Evolutionary conservation across 2,888 invertebrate genomes (phyloP).

Genomic region (Campoletis raptor): DNA sequence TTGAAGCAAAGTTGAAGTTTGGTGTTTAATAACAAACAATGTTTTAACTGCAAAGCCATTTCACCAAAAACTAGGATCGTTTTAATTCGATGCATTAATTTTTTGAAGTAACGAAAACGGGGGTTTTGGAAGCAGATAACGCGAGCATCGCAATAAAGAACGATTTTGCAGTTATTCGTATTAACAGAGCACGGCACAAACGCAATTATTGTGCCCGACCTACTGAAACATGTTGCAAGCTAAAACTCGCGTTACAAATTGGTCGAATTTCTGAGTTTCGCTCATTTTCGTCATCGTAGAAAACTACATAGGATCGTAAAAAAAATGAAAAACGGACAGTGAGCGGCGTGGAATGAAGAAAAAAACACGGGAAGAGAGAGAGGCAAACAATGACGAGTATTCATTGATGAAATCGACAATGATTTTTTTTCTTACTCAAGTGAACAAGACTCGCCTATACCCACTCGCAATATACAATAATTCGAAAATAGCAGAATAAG

Average conservation of each 20-base stretch:
- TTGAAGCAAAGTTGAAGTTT: not conserved
- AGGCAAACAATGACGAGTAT: not conserved
- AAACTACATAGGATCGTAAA: not conserved
- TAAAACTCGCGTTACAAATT: conserved; percentile 12
- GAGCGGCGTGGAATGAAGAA: not conserved
- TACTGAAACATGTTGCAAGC: conserved; percentile 53
- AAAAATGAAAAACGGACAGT: no score
- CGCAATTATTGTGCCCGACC: conserved; percentile 33
- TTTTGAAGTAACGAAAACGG: conserved; percentile 51
- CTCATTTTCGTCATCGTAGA: not conserved
- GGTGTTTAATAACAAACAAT: not conserved
- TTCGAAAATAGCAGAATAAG: conserved; percentile 35
- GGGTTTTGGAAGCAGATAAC: conserved; percentile 10
- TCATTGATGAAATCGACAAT: not conserved
- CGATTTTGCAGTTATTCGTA: conserved; percentile 52
- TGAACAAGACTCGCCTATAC: not conserved
- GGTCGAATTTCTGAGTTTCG: not conserved
- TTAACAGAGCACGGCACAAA: conserved; percentile 49
- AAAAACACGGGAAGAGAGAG: not conserved
- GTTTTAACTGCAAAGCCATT: not conserved
- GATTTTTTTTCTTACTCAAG: not conserved
- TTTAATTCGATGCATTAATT: not conserved
- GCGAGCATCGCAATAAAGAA: conserved; percentile 30
- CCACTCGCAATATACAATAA: not conserved
- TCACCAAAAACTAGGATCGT: not conserved